Base-by-base conservation (phyloP, 2,113 vertebrate species). In the Cinclus cinclus region DNA sequence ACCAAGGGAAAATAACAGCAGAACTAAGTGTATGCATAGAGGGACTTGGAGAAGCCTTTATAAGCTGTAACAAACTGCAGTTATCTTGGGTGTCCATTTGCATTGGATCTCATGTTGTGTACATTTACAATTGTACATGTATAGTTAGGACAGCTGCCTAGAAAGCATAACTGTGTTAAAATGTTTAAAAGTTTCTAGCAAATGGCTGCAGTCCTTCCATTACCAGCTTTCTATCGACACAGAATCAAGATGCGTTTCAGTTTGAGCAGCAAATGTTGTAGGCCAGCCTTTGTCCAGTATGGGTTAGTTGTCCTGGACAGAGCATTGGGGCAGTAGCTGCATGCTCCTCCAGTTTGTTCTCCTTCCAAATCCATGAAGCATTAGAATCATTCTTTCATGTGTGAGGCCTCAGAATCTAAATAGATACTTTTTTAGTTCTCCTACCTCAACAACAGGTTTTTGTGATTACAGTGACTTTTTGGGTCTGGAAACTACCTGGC, bases 121-220 rank as follows among this genome's bases (percentile, higher is more conserved):
- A 16, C 42, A 37, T 37, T 37, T 37, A 8, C 35, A 37, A 37
- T 37, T 37, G 35, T 37, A 37, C 35, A 37, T 28, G 68, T 78
- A 16, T 39, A 53, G 74, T 95, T 88, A 92, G 73, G 50, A 70
- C 59, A 82, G 46, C 75, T 82, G 62, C 56, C 64, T 83, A 83
- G 73, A 83, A 96, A 81, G 77, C 69, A 50, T 46, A 31, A 83
- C 85, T 93, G 6, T 74, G 83, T 95, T 92, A 88, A 92, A 96
- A 89, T 81, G 50, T 42, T 63, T 76, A 8, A 47, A 92, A 95
- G 82, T 95, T 95, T 83, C 31, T 68, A 67, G 71, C 23, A 87
- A 70, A 42, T 89, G 53, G 11, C 78, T 96, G 35, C 52, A 60
- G 75, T 83, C 81, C 73, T 86, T 70, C 59, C 19, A 6, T 49